phyloP scores from a whole-genome alignment of 23 tunicate genomes.

The Clavelina lepadiformis region DNA sequence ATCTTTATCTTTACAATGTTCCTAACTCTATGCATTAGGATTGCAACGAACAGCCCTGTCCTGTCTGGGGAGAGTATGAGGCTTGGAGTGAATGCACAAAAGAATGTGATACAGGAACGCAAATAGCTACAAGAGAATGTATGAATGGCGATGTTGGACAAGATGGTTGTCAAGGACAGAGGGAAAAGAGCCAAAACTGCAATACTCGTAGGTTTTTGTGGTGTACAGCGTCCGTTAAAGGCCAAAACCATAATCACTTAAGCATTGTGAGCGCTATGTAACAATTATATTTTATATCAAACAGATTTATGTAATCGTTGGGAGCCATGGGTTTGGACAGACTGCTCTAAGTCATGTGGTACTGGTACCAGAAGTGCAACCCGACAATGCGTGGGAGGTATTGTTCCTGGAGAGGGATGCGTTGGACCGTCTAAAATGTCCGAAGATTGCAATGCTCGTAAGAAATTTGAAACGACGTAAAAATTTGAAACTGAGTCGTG shows the following conservation, averaged over 20 bases:
- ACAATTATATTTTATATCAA: background rate
- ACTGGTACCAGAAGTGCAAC: slow-evolving; percentile 3
- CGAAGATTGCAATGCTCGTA: background rate
- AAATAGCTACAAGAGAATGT: slow-evolving; percentile 10
- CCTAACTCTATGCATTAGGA: too few species aligned
- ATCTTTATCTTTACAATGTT: too few species aligned
- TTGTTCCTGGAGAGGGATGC: slow-evolving; percentile 47
- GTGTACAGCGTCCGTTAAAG: background rate
- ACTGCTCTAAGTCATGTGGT: slow-evolving; percentile 20
- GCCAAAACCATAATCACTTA: background rate
- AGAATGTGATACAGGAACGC: slow-evolving; percentile 22
- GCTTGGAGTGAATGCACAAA: slow-evolving; percentile 11
- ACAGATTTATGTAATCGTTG: slow-evolving; percentile 16
- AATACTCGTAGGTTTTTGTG: slow-evolving; percentile 6
- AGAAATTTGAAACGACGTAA: background rate
- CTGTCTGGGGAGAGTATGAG: slow-evolving; percentile 17
- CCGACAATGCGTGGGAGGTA: slow-evolving; percentile 34
- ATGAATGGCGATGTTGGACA: slow-evolving; percentile 31
- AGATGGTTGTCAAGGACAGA: slow-evolving; percentile 27
- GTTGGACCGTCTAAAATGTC: background rate
- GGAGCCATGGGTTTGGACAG: slow-evolving; percentile 32
- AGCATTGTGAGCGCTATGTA: background rate
- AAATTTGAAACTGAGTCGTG: background rate
- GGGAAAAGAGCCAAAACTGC: background rate
- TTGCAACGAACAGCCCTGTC: background rate